phyloP scores from a whole-genome alignment of 2,888 invertebrate genomes.

The Malacosoma neustria region DNA sequence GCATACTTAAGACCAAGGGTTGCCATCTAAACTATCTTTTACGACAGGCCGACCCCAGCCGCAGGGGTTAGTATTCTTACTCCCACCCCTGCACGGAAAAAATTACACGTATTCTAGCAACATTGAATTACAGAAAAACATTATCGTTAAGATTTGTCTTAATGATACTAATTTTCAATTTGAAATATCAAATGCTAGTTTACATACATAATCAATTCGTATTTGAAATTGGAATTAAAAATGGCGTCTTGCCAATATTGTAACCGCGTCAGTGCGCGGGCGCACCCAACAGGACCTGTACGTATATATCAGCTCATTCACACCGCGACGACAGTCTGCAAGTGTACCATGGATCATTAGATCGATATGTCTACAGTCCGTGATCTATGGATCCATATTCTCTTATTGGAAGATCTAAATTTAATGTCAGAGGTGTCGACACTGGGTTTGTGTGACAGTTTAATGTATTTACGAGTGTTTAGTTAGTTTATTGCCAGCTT shows the following conservation, averaged over 20 bases:
- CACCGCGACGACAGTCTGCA: not conserved
- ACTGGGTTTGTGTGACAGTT: not conserved
- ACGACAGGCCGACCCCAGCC: too few species aligned
- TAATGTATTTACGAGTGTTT: not conserved
- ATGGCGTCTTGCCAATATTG: slow-evolving; percentile 22
- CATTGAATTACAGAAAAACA: too few species aligned
- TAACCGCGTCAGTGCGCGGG: slow-evolving; percentile 9
- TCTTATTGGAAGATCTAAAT: not conserved
- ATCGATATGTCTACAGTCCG: not conserved
- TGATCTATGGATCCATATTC: not conserved
- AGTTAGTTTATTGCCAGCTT: not conserved
- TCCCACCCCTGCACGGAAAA: too few species aligned
- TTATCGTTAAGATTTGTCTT: too few species aligned
- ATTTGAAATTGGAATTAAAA: slow-evolving; percentile 8
- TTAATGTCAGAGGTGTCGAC: not conserved
- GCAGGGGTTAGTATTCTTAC: too few species aligned
- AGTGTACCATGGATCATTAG: not conserved
- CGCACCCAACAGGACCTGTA: not conserved
- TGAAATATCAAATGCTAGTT: too few species aligned
- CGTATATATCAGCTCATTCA: not conserved
- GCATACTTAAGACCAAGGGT: too few species aligned
- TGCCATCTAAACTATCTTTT: too few species aligned
- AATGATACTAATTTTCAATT: too few species aligned
- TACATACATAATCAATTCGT: too few species aligned
- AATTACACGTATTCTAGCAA: too few species aligned